These are phyloP conservation scores for Typhlomys cinereus DNA, from an alignment of 2,113 vertebrate species.

Conservation along the genomic window DNA sequence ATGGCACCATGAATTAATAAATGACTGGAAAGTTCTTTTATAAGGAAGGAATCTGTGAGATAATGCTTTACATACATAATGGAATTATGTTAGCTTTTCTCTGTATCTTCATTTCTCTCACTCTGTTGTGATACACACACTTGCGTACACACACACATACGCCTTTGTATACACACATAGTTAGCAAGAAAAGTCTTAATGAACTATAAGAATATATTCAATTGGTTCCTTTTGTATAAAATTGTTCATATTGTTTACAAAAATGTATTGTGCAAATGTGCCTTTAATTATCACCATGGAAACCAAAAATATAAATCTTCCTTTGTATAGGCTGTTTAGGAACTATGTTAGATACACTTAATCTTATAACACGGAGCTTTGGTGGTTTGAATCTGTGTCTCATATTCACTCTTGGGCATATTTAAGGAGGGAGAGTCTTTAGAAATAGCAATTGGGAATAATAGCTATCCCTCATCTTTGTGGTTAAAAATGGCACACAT, in stretches of 20 bases:
- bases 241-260: constrained; percentile 45
- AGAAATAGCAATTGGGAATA: not conserved
- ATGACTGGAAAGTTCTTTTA: not conserved
- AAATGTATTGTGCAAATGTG: constrained; percentile 35
- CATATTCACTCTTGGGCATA: constrained; percentile 10
- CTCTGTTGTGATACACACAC: too few relatives aligned
- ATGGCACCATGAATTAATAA: constrained; percentile 30
- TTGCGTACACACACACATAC: too few relatives aligned
- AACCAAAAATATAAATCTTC: constrained; percentile 55
- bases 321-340: not conserved
- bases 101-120: not conserved
- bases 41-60: not conserved
- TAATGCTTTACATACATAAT: not conserved
- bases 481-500: not conserved
- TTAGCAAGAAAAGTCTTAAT: not conserved
- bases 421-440: constrained; percentile 28
- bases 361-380: constrained; percentile 43
- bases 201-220: not conserved
- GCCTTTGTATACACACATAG: not conserved
- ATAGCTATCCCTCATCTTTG: not conserved
- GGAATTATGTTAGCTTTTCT: not conserved
- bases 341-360: constrained; percentile 62
- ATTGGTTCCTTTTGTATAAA: constrained; percentile 59
- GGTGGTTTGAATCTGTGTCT: not conserved
- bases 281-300: constrained; percentile 60